Conservation (phyloP, 2,113 vertebrate genomes). For the Planiliza haematocheilus region DNA sequence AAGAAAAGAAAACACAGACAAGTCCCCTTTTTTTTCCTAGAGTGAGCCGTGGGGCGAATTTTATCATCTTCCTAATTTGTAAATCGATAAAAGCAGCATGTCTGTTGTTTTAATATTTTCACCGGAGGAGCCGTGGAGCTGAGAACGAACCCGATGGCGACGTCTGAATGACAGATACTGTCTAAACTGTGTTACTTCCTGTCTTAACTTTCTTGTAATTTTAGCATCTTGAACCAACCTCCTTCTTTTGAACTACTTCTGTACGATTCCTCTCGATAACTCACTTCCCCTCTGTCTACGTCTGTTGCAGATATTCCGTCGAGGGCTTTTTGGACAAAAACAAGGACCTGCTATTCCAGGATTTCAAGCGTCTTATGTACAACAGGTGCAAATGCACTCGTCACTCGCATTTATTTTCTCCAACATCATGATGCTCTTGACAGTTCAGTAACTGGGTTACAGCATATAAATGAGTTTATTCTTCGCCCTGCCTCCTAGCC, state of each 20-base stretch:
- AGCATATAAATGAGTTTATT: constrained; percentile 25
- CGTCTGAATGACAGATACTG: no score
- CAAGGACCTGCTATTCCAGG: constrained; percentile 94
- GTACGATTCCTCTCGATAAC: background rate
- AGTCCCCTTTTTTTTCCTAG: constrained; percentile 19
- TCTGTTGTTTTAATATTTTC: constrained; percentile 31
- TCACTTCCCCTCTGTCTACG: constrained; percentile 12
- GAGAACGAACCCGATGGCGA: no score
- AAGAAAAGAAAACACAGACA: constrained; percentile 35
- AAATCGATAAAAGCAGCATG: constrained; percentile 35
- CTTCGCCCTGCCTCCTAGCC: constrained; percentile 17
- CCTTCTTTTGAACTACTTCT: constrained; percentile 20
- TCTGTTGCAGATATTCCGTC: constrained; percentile 88
- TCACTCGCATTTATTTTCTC: background rate
- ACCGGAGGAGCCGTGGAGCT: constrained; percentile 28
- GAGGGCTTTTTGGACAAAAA: constrained; percentile 96
- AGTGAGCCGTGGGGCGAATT: constrained; percentile 8
- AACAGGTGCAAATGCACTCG: constrained; percentile 86
- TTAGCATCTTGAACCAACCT: constrained; percentile 1
- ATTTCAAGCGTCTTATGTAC: constrained; percentile 94
- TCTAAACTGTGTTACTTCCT: constrained; percentile 1
- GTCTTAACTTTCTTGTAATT: background rate
- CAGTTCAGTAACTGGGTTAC: constrained; percentile 41
- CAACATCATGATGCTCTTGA: constrained; percentile 20
- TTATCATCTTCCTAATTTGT: constrained; percentile 39